Conservation (phyloP, 2,888 invertebrate genomes). For the Lepidochrysops patricia region DNA sequence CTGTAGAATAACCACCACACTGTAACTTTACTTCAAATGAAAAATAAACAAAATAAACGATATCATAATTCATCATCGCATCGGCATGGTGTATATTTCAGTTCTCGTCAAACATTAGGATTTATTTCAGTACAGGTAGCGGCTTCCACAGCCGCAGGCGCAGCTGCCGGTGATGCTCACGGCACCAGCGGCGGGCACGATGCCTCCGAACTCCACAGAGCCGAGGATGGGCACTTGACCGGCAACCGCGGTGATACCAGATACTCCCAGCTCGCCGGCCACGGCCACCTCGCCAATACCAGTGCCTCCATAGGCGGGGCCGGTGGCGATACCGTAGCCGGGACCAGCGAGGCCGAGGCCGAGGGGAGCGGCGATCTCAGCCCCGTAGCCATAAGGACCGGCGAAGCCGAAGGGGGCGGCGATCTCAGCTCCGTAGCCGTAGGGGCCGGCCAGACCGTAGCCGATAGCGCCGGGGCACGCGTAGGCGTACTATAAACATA, state of each 20-base stretch:
- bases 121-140: background rate
- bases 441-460: background rate
- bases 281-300: conserved; percentile 31
- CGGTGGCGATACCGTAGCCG: background rate
- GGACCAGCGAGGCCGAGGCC: background rate
- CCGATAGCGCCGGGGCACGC: conserved; percentile 16
- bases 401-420: background rate
- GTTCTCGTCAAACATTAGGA: background rate
- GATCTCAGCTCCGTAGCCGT: conserved; percentile 3
- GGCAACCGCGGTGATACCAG: conserved; percentile 30
- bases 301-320: conserved; percentile 29
- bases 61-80: background rate
- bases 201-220: conserved; percentile 34
- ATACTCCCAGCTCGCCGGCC: conserved; percentile 31
- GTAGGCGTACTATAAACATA: background rate
- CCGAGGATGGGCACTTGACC: conserved; percentile 38
- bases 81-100: background rate
- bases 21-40: too few species aligned
- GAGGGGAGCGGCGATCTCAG: background rate
- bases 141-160: conserved; percentile 26
- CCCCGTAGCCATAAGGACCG: conserved; percentile 3
- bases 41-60: background rate
- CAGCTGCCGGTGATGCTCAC: conserved; percentile 32
- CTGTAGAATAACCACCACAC: too few species aligned
- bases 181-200: conserved; percentile 29